Percentiles rank a stretch among this genome's conserved stretches.
These are phyloP conservation scores for Stenurella melanura DNA, from an alignment of 2,888 invertebrate species.

Conservation along the genomic window DNA sequence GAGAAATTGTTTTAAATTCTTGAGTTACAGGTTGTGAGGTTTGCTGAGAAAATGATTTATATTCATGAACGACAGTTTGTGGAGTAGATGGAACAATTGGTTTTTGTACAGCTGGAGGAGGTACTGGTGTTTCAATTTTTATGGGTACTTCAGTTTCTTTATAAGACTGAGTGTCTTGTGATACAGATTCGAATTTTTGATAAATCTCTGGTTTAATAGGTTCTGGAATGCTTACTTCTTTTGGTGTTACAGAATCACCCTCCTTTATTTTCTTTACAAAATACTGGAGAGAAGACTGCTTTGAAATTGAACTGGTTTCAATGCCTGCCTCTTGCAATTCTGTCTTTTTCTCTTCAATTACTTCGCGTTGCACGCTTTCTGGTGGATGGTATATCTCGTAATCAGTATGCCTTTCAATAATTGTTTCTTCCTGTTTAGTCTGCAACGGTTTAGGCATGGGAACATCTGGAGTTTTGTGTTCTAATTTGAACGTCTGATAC, in stretches of 20 bases:
- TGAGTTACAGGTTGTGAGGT: slow-evolving; percentile 50
- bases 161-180: slow-evolving; percentile 41
- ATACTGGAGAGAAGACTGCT: slow-evolving; percentile 80
- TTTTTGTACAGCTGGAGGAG: slow-evolving; percentile 60
- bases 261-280: slow-evolving; percentile 80
- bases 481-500: slow-evolving; percentile 69
- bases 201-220: slow-evolving; percentile 71
- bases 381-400: slow-evolving; percentile 60
- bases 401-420: slow-evolving; percentile 61
- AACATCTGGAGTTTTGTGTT: slow-evolving; percentile 67
- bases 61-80: slow-evolving; percentile 43
- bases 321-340: slow-evolving; percentile 68
- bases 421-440: slow-evolving; percentile 51
- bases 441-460: slow-evolving; percentile 63
- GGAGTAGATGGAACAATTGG: slow-evolving; percentile 51
- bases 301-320: slow-evolving; percentile 78
- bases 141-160: slow-evolving; percentile 65
- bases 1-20: slow-evolving; percentile 58
- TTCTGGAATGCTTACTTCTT: slow-evolving; percentile 69
- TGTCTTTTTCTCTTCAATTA: slow-evolving; percentile 59
- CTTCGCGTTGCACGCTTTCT: slow-evolving; percentile 49
- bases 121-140: slow-evolving; percentile 62
- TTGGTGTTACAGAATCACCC: slow-evolving; percentile 71
- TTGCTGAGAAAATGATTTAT: slow-evolving; percentile 48
- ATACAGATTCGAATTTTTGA: slow-evolving; percentile 71